Conservation (phyloP, 1,140 invertebrate genomes). For the Atta texana region DNA sequence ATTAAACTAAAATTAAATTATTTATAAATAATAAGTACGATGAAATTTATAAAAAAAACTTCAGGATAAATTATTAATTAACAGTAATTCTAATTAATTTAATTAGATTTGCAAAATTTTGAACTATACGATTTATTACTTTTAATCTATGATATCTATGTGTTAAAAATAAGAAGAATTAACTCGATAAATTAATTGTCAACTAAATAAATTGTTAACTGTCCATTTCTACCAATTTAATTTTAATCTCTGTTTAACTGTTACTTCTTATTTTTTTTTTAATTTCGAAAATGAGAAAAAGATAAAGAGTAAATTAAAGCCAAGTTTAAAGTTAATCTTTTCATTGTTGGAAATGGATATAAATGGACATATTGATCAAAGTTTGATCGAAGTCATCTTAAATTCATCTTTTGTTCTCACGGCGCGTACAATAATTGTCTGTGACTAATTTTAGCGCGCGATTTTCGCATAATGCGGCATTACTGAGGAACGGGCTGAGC, state of each 20-base stretch:
- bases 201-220: neutral
- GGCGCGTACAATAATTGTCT: constrained; percentile 64
- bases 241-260: too few species aligned
- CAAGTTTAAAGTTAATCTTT: too few species aligned
- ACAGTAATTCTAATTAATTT: neutral
- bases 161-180: neutral
- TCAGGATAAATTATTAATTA: neutral
- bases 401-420: constrained; percentile 30
- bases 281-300: too few species aligned
- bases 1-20: neutral
- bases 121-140: neutral
- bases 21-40: neutral
- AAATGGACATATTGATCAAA: neutral
- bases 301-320: too few species aligned
- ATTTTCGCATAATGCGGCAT: constrained; percentile 78
- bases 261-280: too few species aligned
- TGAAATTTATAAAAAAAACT: neutral
- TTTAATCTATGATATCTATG: neutral
- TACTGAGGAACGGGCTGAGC: constrained; percentile 70
- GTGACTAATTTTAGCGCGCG: constrained; percentile 78
- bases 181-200: neutral
- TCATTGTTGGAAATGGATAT: too few species aligned
- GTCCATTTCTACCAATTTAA: too few species aligned
- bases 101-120: neutral
- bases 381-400: constrained; percentile 1